These are phyloP conservation scores for Opisthocomus hoazin DNA, from an alignment of 2,113 vertebrate species.

Conservation along the genomic window DNA sequence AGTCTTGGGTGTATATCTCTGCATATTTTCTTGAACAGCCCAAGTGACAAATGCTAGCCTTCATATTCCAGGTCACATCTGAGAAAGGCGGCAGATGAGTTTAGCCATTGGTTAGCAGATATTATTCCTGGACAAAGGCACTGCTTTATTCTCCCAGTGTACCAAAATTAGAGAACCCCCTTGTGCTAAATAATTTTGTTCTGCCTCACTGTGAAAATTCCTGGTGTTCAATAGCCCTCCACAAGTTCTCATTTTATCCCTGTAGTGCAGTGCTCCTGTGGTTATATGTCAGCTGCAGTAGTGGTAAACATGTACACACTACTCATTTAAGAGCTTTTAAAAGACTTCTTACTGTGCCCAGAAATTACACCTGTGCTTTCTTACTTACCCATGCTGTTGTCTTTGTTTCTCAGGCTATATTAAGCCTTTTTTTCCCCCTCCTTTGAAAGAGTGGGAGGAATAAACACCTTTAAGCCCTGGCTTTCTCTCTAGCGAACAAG, in stretches of 20 bases:
- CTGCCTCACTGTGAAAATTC: constrained; percentile 63
- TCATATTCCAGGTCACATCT: background rate
- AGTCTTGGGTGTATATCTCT: background rate
- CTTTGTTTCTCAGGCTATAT: constrained; percentile 34
- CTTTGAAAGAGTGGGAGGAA: background rate
- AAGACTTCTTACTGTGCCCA: constrained; percentile 57
- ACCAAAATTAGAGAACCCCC: constrained; percentile 58
- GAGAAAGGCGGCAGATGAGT: background rate
- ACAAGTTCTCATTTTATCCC: constrained; percentile 58
- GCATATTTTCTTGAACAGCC: background rate
- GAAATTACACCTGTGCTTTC: constrained; percentile 65
- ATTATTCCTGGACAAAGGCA: constrained; percentile 22
- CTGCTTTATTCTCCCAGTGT: constrained; percentile 18
- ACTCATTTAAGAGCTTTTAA: constrained; percentile 60
- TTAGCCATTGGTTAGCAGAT: background rate
- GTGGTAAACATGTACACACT: constrained; percentile 56
- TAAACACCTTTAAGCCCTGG: background rate
- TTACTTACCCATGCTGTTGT: constrained; percentile 36
- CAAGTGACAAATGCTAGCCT: background rate
- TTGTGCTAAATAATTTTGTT: constrained; percentile 57
- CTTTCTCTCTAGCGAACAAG: background rate
- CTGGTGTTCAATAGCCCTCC: constrained; percentile 54
- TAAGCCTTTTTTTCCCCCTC: background rate
- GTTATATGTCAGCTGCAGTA: constrained; percentile 46
- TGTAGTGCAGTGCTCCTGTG: constrained; percentile 22